These are phyloP conservation scores for Oscheius sp. DNA, from an alignment of 2,888 invertebrate genomes.

Conservation along the genomic window DNA sequence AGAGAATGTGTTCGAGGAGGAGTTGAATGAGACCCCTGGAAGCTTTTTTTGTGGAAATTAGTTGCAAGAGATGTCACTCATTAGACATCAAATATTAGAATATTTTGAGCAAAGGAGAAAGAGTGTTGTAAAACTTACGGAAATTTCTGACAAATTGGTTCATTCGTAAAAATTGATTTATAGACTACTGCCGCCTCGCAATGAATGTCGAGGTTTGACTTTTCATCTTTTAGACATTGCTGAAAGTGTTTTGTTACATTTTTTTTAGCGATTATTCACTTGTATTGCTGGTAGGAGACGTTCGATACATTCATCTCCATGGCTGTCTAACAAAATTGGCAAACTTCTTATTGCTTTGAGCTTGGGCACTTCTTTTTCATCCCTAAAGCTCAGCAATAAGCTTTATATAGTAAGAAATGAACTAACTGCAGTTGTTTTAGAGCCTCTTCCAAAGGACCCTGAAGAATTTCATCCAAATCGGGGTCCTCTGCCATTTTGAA, in stretches of 20 bases:
- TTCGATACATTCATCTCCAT: constrained; percentile 53
- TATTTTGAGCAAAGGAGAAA: not conserved
- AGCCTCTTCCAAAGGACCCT: constrained; percentile 46
- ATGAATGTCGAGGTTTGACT: constrained; percentile 61
- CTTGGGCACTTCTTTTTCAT: constrained; percentile 60
- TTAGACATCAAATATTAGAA: not conserved
- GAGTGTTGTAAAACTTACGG: constrained; percentile 44
- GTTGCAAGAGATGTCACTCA: not conserved
- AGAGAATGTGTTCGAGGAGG: constrained; percentile 57
- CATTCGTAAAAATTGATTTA: constrained; percentile 60
- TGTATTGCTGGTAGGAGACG: constrained; percentile 58
- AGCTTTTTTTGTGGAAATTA: not conserved
- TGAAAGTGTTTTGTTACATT: constrained; percentile 11
- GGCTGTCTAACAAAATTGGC: constrained; percentile 56
- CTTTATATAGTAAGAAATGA: not conserved
- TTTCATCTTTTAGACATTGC: constrained; percentile 47
- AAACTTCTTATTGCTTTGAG: constrained; percentile 57
- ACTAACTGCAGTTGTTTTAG: constrained; percentile 30
- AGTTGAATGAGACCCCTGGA: constrained; percentile 55
- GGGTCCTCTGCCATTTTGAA: constrained; percentile 56
- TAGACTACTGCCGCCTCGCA: constrained; percentile 67
- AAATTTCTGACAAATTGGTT: constrained; percentile 43
- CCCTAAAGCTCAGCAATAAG: constrained; percentile 36
- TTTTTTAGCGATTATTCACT: constrained; percentile 20
- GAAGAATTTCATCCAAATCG: constrained; percentile 48